phyloP scores from a whole-genome alignment of 1,140 invertebrate species.

The Drosophila bocki region DNA sequence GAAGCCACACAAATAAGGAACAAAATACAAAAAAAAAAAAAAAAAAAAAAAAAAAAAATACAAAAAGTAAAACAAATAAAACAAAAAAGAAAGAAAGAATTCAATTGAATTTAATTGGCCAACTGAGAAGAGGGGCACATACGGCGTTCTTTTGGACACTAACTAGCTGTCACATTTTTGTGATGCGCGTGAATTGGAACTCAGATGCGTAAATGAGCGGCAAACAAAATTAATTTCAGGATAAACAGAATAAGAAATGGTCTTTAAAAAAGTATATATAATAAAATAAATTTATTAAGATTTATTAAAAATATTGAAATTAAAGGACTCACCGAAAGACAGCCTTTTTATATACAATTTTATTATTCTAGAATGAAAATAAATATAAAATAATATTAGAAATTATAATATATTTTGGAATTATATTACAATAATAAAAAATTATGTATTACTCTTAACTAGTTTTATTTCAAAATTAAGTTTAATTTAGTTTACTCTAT shows the following conservation, averaged over 20 bases:
- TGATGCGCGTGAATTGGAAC: slow-evolving; percentile 66
- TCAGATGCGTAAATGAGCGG: slow-evolving; percentile 60
- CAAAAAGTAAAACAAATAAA: slow-evolving; percentile 7
- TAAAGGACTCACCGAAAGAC: not conserved
- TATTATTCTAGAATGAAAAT: not conserved
- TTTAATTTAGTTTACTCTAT: not conserved
- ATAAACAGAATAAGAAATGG: not conserved
- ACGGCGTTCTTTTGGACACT: slow-evolving; percentile 41
- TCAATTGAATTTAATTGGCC: slow-evolving; percentile 83
- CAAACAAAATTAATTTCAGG: not conserved
- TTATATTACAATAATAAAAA: not conserved
- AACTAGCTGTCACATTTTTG: slow-evolving; percentile 80
- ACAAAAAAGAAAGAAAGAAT: slow-evolving; percentile 54
- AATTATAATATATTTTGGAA: not conserved
- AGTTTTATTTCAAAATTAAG: not conserved
- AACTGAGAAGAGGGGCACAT: slow-evolving; percentile 15
- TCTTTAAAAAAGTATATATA: not conserved
- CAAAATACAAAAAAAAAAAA: slow-evolving; percentile 14
- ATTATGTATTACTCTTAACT: too few relatives aligned
- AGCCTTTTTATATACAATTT: not conserved
- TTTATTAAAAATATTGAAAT: too few relatives aligned
- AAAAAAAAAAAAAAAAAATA: slow-evolving; percentile 18
- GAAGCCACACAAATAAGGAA: slow-evolving; percentile 34
- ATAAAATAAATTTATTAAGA: not conserved
- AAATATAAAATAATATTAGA: not conserved